A percentile compares a stretch with the other conserved stretches of the same genome.
Evolutionary conservation across 1,140 invertebrate genomes (phyloP).

Genomic region (Ips nitidus): DNA sequence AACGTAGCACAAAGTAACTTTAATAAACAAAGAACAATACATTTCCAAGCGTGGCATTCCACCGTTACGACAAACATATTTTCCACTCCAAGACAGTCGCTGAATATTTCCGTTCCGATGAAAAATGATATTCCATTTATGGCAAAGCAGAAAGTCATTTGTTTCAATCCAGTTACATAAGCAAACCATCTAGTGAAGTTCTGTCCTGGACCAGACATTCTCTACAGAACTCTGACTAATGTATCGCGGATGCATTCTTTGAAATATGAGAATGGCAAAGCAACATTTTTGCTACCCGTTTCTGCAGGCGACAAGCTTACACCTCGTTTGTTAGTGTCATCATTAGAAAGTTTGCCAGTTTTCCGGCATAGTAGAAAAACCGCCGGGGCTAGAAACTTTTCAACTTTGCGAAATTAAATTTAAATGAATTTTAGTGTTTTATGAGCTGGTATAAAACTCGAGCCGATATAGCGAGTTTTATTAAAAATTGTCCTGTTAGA

Average conservation of each 20-base stretch:
- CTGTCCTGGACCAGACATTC: slow-evolving; percentile 17
- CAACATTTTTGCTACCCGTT: slow-evolving; percentile 13
- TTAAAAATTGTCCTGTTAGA: neutral
- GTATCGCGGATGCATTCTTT: slow-evolving; percentile 18
- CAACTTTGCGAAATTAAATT: slow-evolving; percentile 17
- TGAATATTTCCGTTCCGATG: neutral
- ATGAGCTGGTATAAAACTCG: slow-evolving; percentile 6
- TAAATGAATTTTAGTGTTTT: slow-evolving; percentile 26
- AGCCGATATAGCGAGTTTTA: neutral
- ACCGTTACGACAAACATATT: neutral
- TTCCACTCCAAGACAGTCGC: neutral
- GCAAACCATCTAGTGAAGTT: slow-evolving; percentile 15
- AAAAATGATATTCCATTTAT: slow-evolving; percentile 11
- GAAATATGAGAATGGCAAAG: slow-evolving; percentile 23
- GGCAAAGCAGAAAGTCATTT: slow-evolving; percentile 14
- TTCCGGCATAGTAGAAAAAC: slow-evolving; percentile 16
- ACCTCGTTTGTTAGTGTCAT: slow-evolving; percentile 28
- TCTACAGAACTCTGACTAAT: slow-evolving; percentile 16
- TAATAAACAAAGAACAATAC: too few relatives aligned
- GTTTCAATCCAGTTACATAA: slow-evolving; percentile 19
- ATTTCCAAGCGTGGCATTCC: neutral
- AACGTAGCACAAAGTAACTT: too few relatives aligned
- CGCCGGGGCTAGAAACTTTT: slow-evolving; percentile 11
- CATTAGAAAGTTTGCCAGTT: slow-evolving; percentile 25
- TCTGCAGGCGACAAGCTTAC: slow-evolving; percentile 25